A percentile compares a stretch with the other conserved stretches of the same genome.
Evolutionary conservation across 2,113 vertebrate species (phyloP).

Genomic region (Benthochromis sp.): DNA sequence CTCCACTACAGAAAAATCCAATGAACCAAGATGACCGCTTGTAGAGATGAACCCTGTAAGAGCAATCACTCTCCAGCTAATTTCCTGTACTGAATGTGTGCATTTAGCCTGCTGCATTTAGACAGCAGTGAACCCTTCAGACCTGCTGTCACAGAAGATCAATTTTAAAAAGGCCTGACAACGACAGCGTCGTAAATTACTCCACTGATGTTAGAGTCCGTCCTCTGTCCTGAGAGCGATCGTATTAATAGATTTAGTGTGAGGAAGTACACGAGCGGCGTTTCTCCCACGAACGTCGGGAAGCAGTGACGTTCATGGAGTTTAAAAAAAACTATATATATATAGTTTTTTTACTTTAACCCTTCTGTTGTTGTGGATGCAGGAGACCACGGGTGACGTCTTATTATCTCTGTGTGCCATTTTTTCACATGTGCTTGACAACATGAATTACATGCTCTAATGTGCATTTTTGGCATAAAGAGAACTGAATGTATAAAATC

Average conservation of each 20-base stretch:
- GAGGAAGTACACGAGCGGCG: background rate
- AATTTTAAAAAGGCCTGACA: constrained; percentile 14
- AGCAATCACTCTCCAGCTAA: constrained; percentile 20
- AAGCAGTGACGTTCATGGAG: background rate
- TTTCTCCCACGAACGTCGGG: background rate
- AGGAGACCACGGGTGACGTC: background rate
- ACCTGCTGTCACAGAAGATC: constrained; percentile 24
- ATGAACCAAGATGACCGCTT: background rate
- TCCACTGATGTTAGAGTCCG: background rate
- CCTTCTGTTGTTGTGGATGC: background rate
- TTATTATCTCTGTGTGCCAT: background rate
- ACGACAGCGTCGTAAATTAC: background rate
- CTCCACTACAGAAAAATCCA: background rate
- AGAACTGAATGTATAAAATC: background rate
- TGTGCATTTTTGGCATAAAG: background rate
- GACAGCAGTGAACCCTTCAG: constrained; percentile 1
- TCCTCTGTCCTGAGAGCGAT: background rate
- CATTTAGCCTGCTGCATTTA: background rate
- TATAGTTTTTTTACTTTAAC: background rate
- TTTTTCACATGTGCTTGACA: background rate
- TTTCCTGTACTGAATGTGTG: background rate
- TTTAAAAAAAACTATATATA: too few relatives aligned
- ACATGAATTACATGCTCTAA: background rate
- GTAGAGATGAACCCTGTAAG: background rate
- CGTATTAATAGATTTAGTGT: background rate